Base-by-base conservation (phyloP, 2,113 vertebrate species). In the Alectura lathami region DNA sequence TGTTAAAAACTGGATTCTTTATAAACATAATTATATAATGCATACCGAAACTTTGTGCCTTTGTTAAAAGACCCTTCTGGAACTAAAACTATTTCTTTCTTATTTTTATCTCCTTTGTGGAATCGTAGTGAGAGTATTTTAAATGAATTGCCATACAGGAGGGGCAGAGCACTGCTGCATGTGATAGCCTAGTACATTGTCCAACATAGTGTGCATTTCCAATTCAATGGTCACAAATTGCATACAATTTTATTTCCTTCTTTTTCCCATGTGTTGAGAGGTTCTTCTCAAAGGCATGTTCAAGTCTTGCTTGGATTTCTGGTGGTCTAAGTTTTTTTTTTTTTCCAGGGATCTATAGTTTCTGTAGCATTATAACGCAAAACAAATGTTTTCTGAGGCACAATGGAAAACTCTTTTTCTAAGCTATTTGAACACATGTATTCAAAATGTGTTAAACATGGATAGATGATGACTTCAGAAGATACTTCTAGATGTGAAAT, bases 351-450 rank as follows among this genome's bases (percentile, higher is more conserved):
- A 83, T 69, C 66, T 79, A 21, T 60, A 63, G 7, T 84, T 86
- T 89, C 48, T 91, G 4, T 22, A 68, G 50, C 40, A n/a, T 73
- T 84, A 50, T 93, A 92, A 96, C 38, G 29, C 57, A 91, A 96
- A 85, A 24, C 74, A 92, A 91, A 73, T 94, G 45, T 84, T 75
- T 96, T 67, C 56, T 73, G 77, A 79, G 50, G 42, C 48, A 83
- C 51, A 87, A 91, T 2, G 50, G 70, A 91, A 87, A 69, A 34
- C 4, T 62, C 64, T 56, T 7, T 85, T 92, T 92, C 40, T 84
- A 86, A 70, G 48, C 17, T 20, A 50, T 74, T 81, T 86, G 79
- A 78, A 86, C 60, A 47, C 17, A 74, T 40, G 42, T 47, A 73
- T 90, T 57, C 2, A 0, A 89, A 93, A 63, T 15, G 4, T 47